Evolutionary conservation across 2,797 vertebrate species (phyloP), one percentile per base, ranked within the genome.

Genomic region (Gymnoscopelus microlampas): DNA sequence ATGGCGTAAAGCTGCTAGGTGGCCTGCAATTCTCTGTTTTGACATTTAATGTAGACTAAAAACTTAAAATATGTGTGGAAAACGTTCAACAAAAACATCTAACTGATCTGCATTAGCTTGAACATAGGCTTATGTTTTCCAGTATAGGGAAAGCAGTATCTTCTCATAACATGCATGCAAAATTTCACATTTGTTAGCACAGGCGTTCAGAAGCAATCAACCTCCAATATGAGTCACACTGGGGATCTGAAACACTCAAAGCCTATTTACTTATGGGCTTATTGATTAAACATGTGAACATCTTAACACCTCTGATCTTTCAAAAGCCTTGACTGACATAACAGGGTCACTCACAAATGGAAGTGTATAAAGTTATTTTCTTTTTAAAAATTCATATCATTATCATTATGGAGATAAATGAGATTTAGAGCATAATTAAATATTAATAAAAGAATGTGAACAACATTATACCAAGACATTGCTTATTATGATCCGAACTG

Each of bases 401-500:
- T 44, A 44, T 44, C 39, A 44, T 44, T 9, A 9, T 44, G 39
- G 39, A 44, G 39, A 44, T 70, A 68, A 77, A 76, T 78, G 65
- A 69, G 63, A 85, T 77, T 75, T 70, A 54, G 53, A 68, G 56
- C 50, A 24, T 57, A 71, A 44, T 85, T 0, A 74, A 81, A 77
- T 72, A 77, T 77, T 63, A 72, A 85, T 72, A 48, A 5, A 73
- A 48, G 44, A 56, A 49, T 65, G 51, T 68, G 56, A n/a, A 66
- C 63, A 13, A 78, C 68, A 79, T 64, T 23, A 78, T 59, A 71
- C 13, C 1, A 66, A 80, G 73, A 61, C 66, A 65, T 53, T 13
- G 67, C 15, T 50, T 13, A 65, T 3, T 72, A 69, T 69, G 51
- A 62, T 35, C 50, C 66, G 15, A 66, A 60, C 19, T 10, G 9